Evolutionary conservation across 1,140 invertebrate species (phyloP), one percentile per base, ranked within the genome.

Genomic region (Steinernema feltiae): DNA sequence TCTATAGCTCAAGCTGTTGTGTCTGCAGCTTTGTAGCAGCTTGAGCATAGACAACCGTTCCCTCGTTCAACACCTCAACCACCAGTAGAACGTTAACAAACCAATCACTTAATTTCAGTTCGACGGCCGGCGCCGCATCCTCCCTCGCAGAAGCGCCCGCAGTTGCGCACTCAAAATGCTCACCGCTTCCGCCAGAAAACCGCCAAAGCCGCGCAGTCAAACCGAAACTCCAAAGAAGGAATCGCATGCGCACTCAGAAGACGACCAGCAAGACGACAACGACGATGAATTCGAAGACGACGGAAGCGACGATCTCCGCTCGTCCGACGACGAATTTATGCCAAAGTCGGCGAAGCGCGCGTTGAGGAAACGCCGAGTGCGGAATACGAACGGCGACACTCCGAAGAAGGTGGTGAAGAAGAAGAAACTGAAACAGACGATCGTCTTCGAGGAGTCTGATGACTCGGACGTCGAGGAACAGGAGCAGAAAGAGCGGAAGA

Each of bases 371-470:
- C 76, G 77, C 30, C 7, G 1, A 7, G 30, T 18, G 30, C 12
- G 12, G 30, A 27, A 69, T 18, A 41, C 29, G 30, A 71, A 74
- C 48, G 48, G 24, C 27, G 3, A 30, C 12, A 31, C 24, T 21
- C 41, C 73, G 18, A 74, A 74, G 48, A 75, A 70, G 27, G n/a
- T 17, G 48, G 74, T 12, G 74, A 63, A 17, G 81, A 83, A 71
- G 82, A 85, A 32, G 82, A 83, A 32, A n/a, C n/a, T n/a, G 78
- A 82, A 75, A 72, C 32, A 75, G 63, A 48, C 32, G 75, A 78
- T 69, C 24, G 48, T 70, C 1, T 70, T 76, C 30, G 76, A 77
- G 17, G 74, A 77, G 32, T 69, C 69, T 1, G 76, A 77, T 18
- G 76, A 77, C 1, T 77, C 75, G 1, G 76, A 77, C n/a, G 76